Evolutionary conservation across 1,140 invertebrate genomes (phyloP).

Genomic region (Oppia nitens): DNA sequence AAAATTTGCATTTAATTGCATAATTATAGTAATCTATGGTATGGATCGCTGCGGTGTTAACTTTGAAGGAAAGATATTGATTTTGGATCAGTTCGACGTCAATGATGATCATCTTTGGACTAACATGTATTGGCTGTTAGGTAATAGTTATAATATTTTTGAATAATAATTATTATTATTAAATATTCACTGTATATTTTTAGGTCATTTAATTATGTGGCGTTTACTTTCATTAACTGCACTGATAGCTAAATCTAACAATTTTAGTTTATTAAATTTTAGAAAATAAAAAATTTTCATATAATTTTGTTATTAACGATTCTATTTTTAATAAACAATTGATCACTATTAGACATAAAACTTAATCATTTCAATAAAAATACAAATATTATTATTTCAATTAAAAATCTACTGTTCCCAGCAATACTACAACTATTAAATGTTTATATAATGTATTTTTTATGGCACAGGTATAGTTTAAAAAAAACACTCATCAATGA

Average conservation of each 20-base stretch:
- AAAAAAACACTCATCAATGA: too few species aligned
- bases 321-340: too few species aligned
- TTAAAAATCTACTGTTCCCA: too few species aligned
- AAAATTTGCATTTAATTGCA: not conserved
- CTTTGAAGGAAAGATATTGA: not conserved
- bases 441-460: too few species aligned
- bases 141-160: not conserved
- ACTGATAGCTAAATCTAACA: not conserved
- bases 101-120: not conserved
- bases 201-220: not conserved
- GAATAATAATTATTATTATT: not conserved
- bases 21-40: not conserved
- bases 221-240: not conserved
- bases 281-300: too few species aligned
- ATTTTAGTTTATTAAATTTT: not conserved
- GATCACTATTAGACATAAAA: too few species aligned
- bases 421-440: too few species aligned
- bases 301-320: too few species aligned
- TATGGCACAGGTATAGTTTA: too few species aligned
- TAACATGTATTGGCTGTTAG: not conserved
- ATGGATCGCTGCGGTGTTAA: not conserved
- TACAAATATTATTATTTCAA: too few species aligned
- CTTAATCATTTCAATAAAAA: too few species aligned
- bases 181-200: not conserved
- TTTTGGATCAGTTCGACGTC: not conserved